phyloP scores from a whole-genome alignment of 2,113 vertebrate genomes.

The Pteropus alecto region DNA sequence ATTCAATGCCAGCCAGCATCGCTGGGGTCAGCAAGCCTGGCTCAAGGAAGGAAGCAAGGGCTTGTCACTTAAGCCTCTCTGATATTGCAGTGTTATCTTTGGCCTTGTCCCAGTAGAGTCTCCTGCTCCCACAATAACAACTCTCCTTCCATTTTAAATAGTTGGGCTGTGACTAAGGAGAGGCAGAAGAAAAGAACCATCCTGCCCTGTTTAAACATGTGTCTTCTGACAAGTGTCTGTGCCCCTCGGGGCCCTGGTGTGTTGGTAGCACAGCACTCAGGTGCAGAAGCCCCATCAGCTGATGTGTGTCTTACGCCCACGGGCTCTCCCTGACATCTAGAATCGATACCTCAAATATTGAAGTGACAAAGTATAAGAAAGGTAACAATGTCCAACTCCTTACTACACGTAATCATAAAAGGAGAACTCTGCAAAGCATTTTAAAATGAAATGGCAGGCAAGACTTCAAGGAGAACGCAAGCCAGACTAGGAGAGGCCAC shows the following conservation, averaged over 20 bases:
- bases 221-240: background rate
- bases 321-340: background rate
- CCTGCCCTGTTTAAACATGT: rapidly evolving
- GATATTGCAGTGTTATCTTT: background rate
- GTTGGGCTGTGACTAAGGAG: background rate
- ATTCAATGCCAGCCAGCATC: background rate
- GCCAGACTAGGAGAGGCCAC: background rate
- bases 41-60: background rate
- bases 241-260: background rate
- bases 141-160: background rate
- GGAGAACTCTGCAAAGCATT: background rate
- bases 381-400: background rate
- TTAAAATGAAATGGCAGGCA: background rate
- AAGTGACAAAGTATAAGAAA: background rate
- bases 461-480: background rate
- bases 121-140: background rate
- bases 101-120: background rate
- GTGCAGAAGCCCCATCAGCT: background rate
- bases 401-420: background rate
- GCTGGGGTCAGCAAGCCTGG: background rate
- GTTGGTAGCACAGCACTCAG: background rate
- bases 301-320: rapidly evolving
- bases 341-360: rapidly evolving
- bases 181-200: background rate
- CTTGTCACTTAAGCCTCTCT: background rate